Conservation (phyloP, 2,797 vertebrate genomes). For the Oreortyx pictus region DNA sequence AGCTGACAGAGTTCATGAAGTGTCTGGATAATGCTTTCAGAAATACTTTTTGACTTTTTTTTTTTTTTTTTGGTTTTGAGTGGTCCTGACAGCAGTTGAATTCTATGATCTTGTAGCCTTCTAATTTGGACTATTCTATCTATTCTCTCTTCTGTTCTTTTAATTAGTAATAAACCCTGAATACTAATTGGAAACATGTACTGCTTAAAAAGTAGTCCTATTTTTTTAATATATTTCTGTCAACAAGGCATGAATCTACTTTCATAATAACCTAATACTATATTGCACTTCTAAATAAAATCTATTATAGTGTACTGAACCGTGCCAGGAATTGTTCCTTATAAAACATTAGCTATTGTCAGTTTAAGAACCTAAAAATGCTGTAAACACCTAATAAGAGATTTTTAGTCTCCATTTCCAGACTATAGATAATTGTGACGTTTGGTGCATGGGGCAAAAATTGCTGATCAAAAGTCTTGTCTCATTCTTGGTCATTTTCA, state of each 20-base stretch:
- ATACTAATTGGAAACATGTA: not conserved
- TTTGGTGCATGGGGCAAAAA: not conserved
- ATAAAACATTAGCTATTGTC: constrained; percentile 17
- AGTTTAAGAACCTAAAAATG: constrained; percentile 18
- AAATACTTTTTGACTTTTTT: not conserved
- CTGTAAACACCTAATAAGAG: not conserved
- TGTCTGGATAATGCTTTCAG: not conserved
- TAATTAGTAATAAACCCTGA: not conserved
- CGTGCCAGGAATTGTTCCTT: constrained; percentile 57
- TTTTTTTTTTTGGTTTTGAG: not conserved
- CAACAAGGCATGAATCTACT: constrained; percentile 48
- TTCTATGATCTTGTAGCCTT: not conserved
- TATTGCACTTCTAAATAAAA: constrained; percentile 52
- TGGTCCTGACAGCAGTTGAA: not conserved
- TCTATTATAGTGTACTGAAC: constrained; percentile 73
- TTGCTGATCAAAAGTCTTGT: not conserved
- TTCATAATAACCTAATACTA: constrained; percentile 55
- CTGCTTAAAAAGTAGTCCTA: not conserved
- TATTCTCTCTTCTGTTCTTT: too few species aligned
- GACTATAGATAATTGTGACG: not conserved
- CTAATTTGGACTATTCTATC: not conserved
- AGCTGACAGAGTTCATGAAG: not conserved
- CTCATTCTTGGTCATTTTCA: not conserved
- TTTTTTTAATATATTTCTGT: not conserved
- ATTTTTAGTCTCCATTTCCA: not conserved